Base-by-base conservation (phyloP, 2,888 invertebrate genomes). In the Leptinotarsa peninsularis region DNA sequence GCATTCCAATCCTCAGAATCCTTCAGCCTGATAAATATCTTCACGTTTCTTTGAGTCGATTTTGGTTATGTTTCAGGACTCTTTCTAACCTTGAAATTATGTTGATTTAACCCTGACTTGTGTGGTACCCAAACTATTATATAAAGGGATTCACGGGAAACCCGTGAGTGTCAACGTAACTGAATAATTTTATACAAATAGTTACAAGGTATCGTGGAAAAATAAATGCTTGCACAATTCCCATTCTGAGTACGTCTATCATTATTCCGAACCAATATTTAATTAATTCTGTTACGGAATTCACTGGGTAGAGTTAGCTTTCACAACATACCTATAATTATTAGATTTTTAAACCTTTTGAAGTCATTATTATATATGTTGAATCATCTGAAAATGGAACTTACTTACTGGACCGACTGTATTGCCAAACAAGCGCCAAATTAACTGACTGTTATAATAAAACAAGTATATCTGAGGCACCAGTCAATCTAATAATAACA, bases 161-260 rank as follows among this genome's bases (percentile, higher is more conserved):
- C 15, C 58, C 58, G 21, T 58, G 58, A 4, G 4, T 58, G 58
- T 23, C 58, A 15, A 23, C 23, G 58, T 15, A 58, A 17, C 58
- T 58, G 14, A 18, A 23, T 58, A 23, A 58, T 58, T 58, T 15
- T 4, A 58, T 58, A 23, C 23, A 58, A 23, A 58, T 58, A 14
- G 58, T 58, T 58, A 58, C 58, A 58, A 58, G 21, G 58, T 58
- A 58, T 58, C 58, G 14, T 23, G 58, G 58, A 58, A 58, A 58
- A 58, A 58, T 52, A 23, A 13, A 21, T 23, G 58, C 23, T 58
- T 58, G 58, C 58, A 58, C 58, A 58, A 58, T 27, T 23, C 27
- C 15, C 23, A 58, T 58, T 58, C 58, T 58, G 14, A 21, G 58
- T 58, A 58, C 23, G 23, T 23, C 21, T 27, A 15, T 21, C 0